These are phyloP conservation scores for Forbesichthys agassizii DNA, from an alignment of 2,113 vertebrate species.

Conservation along the genomic window DNA sequence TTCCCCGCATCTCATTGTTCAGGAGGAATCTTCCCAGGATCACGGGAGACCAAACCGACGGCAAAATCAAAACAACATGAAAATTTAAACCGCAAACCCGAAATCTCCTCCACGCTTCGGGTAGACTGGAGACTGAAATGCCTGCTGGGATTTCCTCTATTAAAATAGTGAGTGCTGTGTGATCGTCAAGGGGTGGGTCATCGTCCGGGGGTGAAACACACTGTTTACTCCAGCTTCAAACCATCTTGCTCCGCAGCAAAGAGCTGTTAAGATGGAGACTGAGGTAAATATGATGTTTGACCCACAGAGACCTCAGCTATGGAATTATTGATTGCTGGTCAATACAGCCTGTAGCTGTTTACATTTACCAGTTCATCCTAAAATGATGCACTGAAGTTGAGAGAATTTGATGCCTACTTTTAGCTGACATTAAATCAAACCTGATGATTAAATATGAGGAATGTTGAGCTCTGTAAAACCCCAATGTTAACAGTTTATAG, in stretches of 20 bases:
- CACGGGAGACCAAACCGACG: slow-evolving; percentile 6
- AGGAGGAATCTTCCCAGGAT: neutral
- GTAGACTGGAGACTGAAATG: neutral
- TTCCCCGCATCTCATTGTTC: neutral
- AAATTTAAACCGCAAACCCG: slow-evolving; percentile 23
- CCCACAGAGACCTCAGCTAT: neutral
- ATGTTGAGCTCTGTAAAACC: neutral
- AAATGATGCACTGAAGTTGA: neutral
- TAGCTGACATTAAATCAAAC: neutral
- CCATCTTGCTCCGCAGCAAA: neutral
- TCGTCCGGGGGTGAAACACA: neutral
- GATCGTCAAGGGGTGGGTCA: neutral
- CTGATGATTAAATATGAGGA: neutral
- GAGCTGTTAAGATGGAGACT: slow-evolving; percentile 1
- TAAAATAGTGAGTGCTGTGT: neutral
- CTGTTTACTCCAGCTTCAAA: neutral
- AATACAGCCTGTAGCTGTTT: slow-evolving; percentile 4
- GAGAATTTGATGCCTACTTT: no score
- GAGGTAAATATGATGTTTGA: neutral
- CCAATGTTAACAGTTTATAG: no score
- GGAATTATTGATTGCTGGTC: slow-evolving; percentile 1
- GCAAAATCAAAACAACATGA: slow-evolving; percentile 32
- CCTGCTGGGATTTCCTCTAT: slow-evolving; percentile 6
- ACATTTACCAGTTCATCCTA: neutral
- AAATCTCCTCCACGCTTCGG: slow-evolving; percentile 14